A percentile compares a stretch with the other conserved stretches of the same genome.
phyloP scores from a whole-genome alignment of 2,113 vertebrate genomes.

The Crocuta crocuta region DNA sequence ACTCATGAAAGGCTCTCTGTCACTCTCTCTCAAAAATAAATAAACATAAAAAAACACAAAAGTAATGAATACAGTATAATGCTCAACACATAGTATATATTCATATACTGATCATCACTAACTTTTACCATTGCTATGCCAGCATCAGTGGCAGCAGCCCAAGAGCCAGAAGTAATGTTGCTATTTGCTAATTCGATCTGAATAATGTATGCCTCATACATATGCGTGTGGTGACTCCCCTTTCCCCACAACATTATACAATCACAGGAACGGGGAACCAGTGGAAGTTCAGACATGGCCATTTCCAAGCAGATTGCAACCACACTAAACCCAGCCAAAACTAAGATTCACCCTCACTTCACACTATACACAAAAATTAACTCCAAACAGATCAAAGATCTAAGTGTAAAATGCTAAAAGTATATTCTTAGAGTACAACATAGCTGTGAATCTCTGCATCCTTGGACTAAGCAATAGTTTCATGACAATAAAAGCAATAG shows the following conservation, averaged over 20 bases:
- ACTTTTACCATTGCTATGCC: background rate
- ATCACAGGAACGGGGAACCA: background rate
- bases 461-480: background rate
- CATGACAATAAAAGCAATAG: background rate
- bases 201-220: background rate
- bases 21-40: too few relatives aligned
- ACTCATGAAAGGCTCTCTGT: too few relatives aligned
- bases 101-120: background rate
- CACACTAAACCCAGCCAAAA: background rate
- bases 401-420: background rate
- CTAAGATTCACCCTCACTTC: background rate
- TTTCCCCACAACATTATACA: background rate
- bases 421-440: background rate
- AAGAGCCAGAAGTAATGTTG: background rate
- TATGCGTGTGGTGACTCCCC: background rate
- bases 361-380: background rate
- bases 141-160: background rate
- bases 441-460: background rate
- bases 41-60: too few relatives aligned
- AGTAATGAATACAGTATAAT: background rate
- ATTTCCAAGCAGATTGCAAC: background rate
- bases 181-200: background rate
- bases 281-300: background rate
- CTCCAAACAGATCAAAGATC: background rate
- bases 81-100: background rate